These are phyloP conservation scores for Brachypalpus laphriformis DNA, from an alignment of 2,888 invertebrate species.

Conservation along the genomic window DNA sequence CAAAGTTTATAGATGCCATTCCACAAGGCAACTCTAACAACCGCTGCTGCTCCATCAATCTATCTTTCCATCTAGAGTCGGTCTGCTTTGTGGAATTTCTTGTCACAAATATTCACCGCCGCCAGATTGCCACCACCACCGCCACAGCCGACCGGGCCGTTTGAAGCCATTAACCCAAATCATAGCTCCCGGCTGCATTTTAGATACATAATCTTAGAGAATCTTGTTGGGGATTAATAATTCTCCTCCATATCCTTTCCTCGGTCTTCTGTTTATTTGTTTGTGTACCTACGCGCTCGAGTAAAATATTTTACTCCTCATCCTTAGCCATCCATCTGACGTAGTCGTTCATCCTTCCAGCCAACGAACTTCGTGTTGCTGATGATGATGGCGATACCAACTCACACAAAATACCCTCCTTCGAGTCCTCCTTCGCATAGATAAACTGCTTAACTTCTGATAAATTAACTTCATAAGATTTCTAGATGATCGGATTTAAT, in stretches of 20 bases:
- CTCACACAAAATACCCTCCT: neutral
- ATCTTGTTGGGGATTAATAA: slow-evolving; percentile 72
- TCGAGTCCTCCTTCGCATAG: slow-evolving; percentile 55
- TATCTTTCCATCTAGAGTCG: slow-evolving; percentile 40
- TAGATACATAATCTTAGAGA: slow-evolving; percentile 57
- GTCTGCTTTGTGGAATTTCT: slow-evolving; percentile 31
- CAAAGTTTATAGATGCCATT: slow-evolving; percentile 69
- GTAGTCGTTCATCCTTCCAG: slow-evolving; percentile 10
- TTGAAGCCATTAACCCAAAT: slow-evolving; percentile 71
- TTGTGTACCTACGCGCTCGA: slow-evolving; percentile 7
- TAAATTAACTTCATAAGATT: slow-evolving; percentile 73
- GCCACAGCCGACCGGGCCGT: slow-evolving; percentile 16
- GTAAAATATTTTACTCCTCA: neutral
- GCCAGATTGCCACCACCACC: neutral
- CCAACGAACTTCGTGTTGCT: slow-evolving; percentile 49
- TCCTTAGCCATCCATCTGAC: slow-evolving; percentile 24
- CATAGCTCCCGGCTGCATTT: slow-evolving; percentile 72
- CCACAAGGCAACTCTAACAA: slow-evolving; percentile 20
- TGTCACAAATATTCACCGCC: slow-evolving; percentile 39
- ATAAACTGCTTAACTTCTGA: slow-evolving; percentile 73
- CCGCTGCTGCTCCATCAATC: slow-evolving; percentile 54
- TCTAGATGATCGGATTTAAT: slow-evolving; percentile 70
- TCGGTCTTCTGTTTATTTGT: slow-evolving; percentile 53
- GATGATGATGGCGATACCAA: slow-evolving; percentile 26
- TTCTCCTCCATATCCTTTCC: slow-evolving; percentile 53